phyloP scores from a whole-genome alignment of 2,888 invertebrate genomes.

The Orthosia incerta region DNA sequence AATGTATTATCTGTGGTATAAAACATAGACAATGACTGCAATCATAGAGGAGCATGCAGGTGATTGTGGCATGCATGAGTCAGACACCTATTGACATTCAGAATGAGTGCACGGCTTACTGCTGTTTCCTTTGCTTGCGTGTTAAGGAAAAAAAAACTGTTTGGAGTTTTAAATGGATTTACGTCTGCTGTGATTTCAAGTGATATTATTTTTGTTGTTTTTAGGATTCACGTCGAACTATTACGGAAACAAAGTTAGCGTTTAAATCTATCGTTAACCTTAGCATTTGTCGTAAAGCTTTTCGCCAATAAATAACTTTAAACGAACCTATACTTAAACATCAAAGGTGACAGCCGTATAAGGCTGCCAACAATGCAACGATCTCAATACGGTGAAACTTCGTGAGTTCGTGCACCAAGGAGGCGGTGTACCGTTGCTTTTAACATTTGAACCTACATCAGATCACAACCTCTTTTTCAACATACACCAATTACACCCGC shows the following conservation, averaged over 20 bases:
- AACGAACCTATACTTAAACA: slow-evolving; percentile 18
- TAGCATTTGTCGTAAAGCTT: slow-evolving; percentile 7
- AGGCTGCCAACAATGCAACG: slow-evolving; percentile 60
- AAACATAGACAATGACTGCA: slow-evolving; percentile 65
- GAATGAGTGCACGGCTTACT: slow-evolving; percentile 57
- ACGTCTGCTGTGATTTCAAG: not conserved
- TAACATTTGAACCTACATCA: slow-evolving; percentile 69
- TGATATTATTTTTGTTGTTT: not conserved
- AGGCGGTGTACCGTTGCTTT: slow-evolving; percentile 73
- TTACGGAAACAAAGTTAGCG: slow-evolving; percentile 14
- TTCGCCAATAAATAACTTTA: slow-evolving; percentile 14
- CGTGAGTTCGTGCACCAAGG: slow-evolving; percentile 65
- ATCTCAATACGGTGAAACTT: slow-evolving; percentile 61
- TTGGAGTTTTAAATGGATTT: slow-evolving; percentile 14
- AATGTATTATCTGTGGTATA: slow-evolving; percentile 57
- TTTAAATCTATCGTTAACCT: slow-evolving; percentile 11
- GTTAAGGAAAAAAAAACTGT: slow-evolving; percentile 48
- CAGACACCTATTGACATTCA: slow-evolving; percentile 79
- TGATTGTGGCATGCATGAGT: slow-evolving; percentile 75
- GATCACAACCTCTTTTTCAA: slow-evolving; percentile 64
- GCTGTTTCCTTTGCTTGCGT: slow-evolving; percentile 63
- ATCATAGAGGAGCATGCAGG: slow-evolving; percentile 69
- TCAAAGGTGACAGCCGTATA: slow-evolving; percentile 50
- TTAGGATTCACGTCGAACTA: not conserved
- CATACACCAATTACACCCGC: slow-evolving; percentile 12